Evolutionary conservation across 2,113 vertebrate species (phyloP).

Genomic region (Nyctibius bracteatus): DNA sequence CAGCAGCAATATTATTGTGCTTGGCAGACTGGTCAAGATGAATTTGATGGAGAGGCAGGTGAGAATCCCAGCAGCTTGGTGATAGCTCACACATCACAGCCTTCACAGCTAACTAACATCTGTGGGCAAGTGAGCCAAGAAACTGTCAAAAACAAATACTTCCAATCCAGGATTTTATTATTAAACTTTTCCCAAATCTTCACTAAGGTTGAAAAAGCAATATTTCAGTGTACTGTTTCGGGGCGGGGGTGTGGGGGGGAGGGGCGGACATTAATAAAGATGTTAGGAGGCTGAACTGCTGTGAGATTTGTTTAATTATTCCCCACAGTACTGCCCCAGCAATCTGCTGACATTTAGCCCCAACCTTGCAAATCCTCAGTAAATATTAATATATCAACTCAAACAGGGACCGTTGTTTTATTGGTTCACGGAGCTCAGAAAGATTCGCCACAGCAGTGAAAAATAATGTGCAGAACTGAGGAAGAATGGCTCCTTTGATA

Average conservation of each 20-base stretch:
- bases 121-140: conserved; percentile 28
- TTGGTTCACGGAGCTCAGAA: conserved; percentile 79
- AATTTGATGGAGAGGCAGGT: conserved; percentile 67
- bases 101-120: conserved; percentile 48
- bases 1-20: background rate
- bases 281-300: conserved; percentile 83
- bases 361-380: conserved; percentile 88
- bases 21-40: conserved; percentile 50
- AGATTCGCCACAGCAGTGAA: conserved; percentile 78
- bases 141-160: conserved; percentile 53
- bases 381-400: conserved; percentile 88
- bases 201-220: conserved; percentile 50
- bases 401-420: conserved; percentile 81
- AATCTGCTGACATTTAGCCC: conserved; percentile 88
- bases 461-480: conserved; percentile 74
- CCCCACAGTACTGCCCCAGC: conserved; percentile 83
- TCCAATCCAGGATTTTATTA: conserved; percentile 54
- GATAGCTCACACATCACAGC: conserved; percentile 71
- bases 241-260: too few species aligned
- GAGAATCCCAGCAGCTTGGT: conserved; percentile 57
- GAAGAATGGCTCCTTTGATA: conserved; percentile 81
- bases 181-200: conserved; percentile 63
- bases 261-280: too few species aligned
- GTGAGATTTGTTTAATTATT: conserved; percentile 87
- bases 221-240: conserved; percentile 46